A percentile compares a stretch with the other conserved stretches of the same genome.
phyloP scores from a whole-genome alignment of 1,140 invertebrate genomes.

The Aphelinus certus region DNA sequence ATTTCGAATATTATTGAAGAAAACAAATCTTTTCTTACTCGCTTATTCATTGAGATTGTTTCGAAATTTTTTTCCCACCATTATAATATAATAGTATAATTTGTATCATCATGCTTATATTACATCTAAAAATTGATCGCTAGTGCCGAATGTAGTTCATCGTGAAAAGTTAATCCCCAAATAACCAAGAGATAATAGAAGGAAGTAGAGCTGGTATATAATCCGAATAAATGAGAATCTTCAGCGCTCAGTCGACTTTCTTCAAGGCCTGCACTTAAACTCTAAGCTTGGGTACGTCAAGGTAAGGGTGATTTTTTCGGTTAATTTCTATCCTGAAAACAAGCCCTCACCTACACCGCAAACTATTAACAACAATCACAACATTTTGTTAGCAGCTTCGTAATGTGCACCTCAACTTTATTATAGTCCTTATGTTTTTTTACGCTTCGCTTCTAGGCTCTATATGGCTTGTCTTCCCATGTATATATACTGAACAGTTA shows the following conservation, averaged over 20 bases:
- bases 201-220: slow-evolving; percentile 16
- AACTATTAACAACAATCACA: slow-evolving; percentile 16
- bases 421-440: slow-evolving; percentile 12
- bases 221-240: slow-evolving; percentile 13
- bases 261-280: slow-evolving; percentile 30
- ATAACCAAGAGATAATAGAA: slow-evolving; percentile 12
- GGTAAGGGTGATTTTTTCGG: slow-evolving; percentile 40
- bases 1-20: too few relatives aligned
- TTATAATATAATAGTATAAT: too few relatives aligned
- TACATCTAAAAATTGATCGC: not conserved
- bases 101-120: too few relatives aligned
- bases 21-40: too few relatives aligned
- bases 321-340: slow-evolving; percentile 20
- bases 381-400: not conserved
- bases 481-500: not conserved
- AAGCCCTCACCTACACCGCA: not conserved
- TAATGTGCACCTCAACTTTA: slow-evolving; percentile 1
- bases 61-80: too few relatives aligned
- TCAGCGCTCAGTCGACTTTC: slow-evolving; percentile 21
- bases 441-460: too few relatives aligned
- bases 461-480: too few relatives aligned
- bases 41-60: too few relatives aligned
- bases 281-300: slow-evolving; percentile 40
- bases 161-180: not conserved
- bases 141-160: not conserved